Conservation (phyloP, 2,113 vertebrate species). For the Toxotes chatareus region DNA sequence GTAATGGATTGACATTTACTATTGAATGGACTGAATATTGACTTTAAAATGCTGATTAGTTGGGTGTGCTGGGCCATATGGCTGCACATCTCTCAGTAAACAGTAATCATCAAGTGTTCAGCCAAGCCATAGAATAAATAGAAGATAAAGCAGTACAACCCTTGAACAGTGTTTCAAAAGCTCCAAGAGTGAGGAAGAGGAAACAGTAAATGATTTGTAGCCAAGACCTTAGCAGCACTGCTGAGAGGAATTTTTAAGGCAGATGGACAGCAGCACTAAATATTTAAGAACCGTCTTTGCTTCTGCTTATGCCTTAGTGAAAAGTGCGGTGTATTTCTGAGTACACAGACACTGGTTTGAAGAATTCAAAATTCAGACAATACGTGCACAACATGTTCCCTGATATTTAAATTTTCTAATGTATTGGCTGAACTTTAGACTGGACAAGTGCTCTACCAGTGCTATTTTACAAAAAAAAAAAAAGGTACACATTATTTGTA, state of each 20-base stretch:
- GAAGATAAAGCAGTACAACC: background rate
- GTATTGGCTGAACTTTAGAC: too few relatives aligned
- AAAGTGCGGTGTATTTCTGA: background rate
- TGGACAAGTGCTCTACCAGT: background rate
- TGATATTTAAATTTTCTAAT: background rate
- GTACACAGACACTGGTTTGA: background rate
- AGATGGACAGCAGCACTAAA: background rate
- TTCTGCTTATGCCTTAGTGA: background rate
- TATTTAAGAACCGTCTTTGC: background rate
- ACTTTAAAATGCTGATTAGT: too few relatives aligned
- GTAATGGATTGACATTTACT: too few relatives aligned
- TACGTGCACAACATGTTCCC: background rate
- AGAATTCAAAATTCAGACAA: background rate
- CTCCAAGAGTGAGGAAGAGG: background rate
- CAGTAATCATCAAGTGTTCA: too few relatives aligned
- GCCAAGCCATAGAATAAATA: too few relatives aligned
- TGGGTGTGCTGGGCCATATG: too few relatives aligned
- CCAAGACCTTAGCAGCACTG: background rate
- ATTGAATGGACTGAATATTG: too few relatives aligned
- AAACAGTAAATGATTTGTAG: slow-evolving; percentile 13
- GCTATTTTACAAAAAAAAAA: background rate
- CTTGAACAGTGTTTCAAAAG: slow-evolving; percentile 7
- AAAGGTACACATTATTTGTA: too few relatives aligned
- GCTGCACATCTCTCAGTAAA: too few relatives aligned
- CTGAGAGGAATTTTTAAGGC: slow-evolving; percentile 11